phyloP scores from a whole-genome alignment of 2,888 invertebrate genomes.

The Drosophila ustulata region DNA sequence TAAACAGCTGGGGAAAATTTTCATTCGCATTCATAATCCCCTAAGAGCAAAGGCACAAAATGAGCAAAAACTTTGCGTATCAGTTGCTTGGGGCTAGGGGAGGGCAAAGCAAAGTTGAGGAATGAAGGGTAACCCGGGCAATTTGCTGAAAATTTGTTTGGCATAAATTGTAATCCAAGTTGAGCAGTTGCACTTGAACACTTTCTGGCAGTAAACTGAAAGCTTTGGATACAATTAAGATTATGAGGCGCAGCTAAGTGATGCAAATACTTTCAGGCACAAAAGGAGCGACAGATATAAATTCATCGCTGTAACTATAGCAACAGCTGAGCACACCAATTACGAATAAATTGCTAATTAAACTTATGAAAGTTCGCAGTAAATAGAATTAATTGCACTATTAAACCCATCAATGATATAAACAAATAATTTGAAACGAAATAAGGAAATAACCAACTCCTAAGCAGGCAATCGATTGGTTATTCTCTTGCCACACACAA shows the following conservation, averaged over 20 bases:
- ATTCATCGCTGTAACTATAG: constrained; percentile 6
- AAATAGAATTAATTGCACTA: too few relatives aligned
- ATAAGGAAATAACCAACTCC: neutral
- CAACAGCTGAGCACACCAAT: constrained; percentile 6
- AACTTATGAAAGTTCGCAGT: neutral
- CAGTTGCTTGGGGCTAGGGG: constrained; percentile 24
- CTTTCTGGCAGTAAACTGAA: constrained; percentile 54
- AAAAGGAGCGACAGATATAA: neutral
- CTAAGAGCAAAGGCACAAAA: constrained; percentile 61
- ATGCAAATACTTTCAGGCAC: constrained; percentile 1
- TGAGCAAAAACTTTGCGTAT: constrained; percentile 61
- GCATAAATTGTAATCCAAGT: constrained; percentile 70
- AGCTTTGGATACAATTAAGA: constrained; percentile 45
- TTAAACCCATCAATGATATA: too few relatives aligned
- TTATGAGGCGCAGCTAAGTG: constrained; percentile 24
- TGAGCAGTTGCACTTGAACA: constrained; percentile 72
- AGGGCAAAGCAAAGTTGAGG: neutral
- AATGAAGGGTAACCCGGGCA: constrained; percentile 26
- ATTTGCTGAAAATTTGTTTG: constrained; percentile 59
- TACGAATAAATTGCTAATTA: constrained; percentile 7
- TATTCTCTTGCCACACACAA: constrained; percentile 10
- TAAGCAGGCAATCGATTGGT: constrained; percentile 24
- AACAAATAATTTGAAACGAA: too few relatives aligned
- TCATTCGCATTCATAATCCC: constrained; percentile 77
- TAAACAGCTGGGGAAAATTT: constrained; percentile 43